These are phyloP conservation scores for Petrolisthes manimaculis DNA, from an alignment of 2,888 invertebrate genomes.

Conservation along the genomic window DNA sequence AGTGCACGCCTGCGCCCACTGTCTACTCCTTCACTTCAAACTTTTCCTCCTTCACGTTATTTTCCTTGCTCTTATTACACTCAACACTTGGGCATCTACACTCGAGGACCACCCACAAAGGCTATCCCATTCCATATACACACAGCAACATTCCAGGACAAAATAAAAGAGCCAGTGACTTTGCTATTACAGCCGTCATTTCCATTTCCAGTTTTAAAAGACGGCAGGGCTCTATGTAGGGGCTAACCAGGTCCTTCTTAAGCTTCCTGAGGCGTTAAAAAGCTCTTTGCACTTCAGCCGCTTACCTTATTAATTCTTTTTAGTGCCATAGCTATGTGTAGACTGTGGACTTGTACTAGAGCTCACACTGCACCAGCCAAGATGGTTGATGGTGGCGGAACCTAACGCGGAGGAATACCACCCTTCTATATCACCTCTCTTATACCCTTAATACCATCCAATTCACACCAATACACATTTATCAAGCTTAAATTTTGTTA, in stretches of 20 bases:
- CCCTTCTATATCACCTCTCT: not conserved
- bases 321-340: conserved; percentile 55
- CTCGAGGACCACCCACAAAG: too few relatives aligned
- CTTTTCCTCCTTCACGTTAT: too few relatives aligned
- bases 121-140: too few relatives aligned
- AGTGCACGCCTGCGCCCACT: too few relatives aligned
- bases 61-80: too few relatives aligned
- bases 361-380: conserved; percentile 45
- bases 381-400: conserved; percentile 51
- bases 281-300: not conserved
- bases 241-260: not conserved
- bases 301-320: conserved; percentile 63
- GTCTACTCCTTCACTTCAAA: too few relatives aligned
- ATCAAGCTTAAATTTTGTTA: not conserved
- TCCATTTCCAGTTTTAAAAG: conserved; percentile 1
- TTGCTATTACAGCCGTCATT: conserved; percentile 28
- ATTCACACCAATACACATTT: not conserved
- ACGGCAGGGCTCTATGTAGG: too few relatives aligned
- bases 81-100: too few relatives aligned
- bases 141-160: conserved; percentile 19
- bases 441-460: not conserved
- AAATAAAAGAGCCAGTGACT: conserved; percentile 11
- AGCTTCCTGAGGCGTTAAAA: not conserved
- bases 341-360: conserved; percentile 9
- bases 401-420: conserved; percentile 49